Evolutionary conservation across 2,797 vertebrate genomes (phyloP), one percentile per base, ranked within the genome.

Genomic region (Linurgus olivaceus): DNA sequence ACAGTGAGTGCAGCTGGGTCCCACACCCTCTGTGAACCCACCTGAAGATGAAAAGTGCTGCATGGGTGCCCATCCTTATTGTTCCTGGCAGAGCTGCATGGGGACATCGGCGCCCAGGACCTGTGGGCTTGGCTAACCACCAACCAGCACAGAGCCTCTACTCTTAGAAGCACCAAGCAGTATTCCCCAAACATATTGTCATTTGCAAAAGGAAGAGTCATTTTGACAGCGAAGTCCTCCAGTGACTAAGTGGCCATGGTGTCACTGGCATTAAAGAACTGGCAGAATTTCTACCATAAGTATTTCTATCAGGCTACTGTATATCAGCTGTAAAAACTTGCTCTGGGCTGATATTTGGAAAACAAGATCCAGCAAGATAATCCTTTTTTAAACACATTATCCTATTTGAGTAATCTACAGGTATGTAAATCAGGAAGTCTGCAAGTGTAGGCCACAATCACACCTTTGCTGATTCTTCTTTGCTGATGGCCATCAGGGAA

Each of bases 331-430:
- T 78, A 75, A 94, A 78, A 94, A 75, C 66, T 75, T 78, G 75
- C 51, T 94, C 26, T 26, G 12, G 62, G 40, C 37, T 92, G 42
- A 38, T 59, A 83, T 51, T 62, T 83, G 91, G 73, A 93, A 95
- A 95, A 91, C 54, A 91, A 88, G 86, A 66, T 17, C 13, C 61
- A 70, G 54, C 18, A 92, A 91, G 65, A 81, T 54, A 95, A 88
- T 70, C 7, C 12, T 65, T 89, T 90, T 67, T 77, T 9, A 65
- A 88, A 85, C 31, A 61, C 26, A 10, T 74, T 71, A 61, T 68
- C 38, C 58, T 89, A 25, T 80, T 9, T 38, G 31, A 88, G 57
- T 66, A 72, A 62, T 75, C 58, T 84, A n/a, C 58, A 84, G 66
- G 68, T n/a, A 26, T 12, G 10, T 74, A 83, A 88, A 83, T 75